A percentile compares a stretch with the other conserved stretches of the same genome.
Conservation (phyloP, 2,113 vertebrate genomes). For the Naja naja region DNA sequence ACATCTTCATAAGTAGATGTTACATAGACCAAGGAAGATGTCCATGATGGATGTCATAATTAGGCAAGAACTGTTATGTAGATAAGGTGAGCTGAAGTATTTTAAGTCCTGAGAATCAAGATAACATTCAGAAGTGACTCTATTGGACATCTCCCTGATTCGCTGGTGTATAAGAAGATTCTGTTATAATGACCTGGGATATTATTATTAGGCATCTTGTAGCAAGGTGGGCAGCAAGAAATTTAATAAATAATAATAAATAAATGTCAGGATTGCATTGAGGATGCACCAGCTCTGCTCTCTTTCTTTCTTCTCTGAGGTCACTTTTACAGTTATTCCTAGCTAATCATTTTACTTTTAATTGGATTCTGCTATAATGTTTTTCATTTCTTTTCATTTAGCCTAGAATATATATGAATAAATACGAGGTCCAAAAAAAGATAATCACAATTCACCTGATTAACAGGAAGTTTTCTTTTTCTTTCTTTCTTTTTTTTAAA, state of each 20-base stretch:
- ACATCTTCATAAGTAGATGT: background rate
- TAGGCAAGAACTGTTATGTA: background rate
- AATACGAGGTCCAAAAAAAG: slow-evolving; percentile 32
- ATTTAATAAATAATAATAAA: background rate
- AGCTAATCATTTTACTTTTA: slow-evolving; percentile 53
- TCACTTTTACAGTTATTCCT: slow-evolving; percentile 57
- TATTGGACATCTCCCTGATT: background rate
- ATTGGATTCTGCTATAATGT: slow-evolving; percentile 50
- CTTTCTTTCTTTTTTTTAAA: background rate
- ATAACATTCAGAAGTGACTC: background rate
- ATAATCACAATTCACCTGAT: slow-evolving; percentile 37
- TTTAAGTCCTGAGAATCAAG: background rate
- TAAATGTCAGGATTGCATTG: slow-evolving; percentile 48
- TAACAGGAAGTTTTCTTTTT: slow-evolving; percentile 10
- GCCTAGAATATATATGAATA: slow-evolving; percentile 49
- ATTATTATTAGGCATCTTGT: background rate
- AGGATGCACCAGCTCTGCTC: slow-evolving; percentile 34
- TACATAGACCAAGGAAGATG: background rate
- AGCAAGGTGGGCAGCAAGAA: background rate
- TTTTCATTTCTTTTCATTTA: slow-evolving; percentile 21
- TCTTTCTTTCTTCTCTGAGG: background rate
- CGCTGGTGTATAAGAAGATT: background rate
- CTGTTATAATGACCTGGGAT: background rate
- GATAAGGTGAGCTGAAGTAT: background rate
- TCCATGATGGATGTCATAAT: background rate